Evolutionary conservation across 1,140 invertebrate species (phyloP), one percentile per base, ranked within the genome.

Genomic region (Copidosoma floridanum): DNA sequence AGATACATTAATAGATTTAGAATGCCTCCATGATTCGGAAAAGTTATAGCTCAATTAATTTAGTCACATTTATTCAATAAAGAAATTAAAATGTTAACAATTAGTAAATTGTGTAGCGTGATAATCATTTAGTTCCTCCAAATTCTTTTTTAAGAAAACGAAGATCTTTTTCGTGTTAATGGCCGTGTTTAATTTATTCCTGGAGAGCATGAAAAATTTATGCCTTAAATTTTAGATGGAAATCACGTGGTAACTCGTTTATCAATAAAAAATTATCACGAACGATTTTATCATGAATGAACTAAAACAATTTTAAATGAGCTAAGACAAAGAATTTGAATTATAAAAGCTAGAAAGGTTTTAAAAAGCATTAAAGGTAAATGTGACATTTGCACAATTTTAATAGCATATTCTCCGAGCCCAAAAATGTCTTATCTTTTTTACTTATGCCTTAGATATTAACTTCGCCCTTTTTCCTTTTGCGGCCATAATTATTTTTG

Each of bases 351-450:
- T 16, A 29, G 65, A 16, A 56, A 57, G 12, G 41, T 52, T 12
- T 29, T 68, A 2, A 58, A 59, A 26, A 56, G 20, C 1, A 26
- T 41, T 7, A 24, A 0, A 8, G 27, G 21, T 8, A 10, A 18
- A 14, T 54, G 52, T 16, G 21, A n/a, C 7, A 18, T 12, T 4
- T 56, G 53, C 20, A 27, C 18, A 12, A 5, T 56, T 12, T 44
- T 21, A 32, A 43, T 26, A 21, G 41, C 12, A 35, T 7, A 2
- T 10, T 41, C 53, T 18, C 21, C 18, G 0, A 23, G 1, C 2
- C 69, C 67, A 6, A 44, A 61, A 10, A 71, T 72, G 60, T 59
- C 60, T 2, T 43, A 67, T 2, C 47, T 70, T n/a, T 69, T 67
- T 3, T 41, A 35, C 1, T 65, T 57, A 8, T 23, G 72, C 11